These are phyloP conservation scores for Cinara cedri DNA, from an alignment of 2,888 invertebrate genomes.

Conservation along the genomic window DNA sequence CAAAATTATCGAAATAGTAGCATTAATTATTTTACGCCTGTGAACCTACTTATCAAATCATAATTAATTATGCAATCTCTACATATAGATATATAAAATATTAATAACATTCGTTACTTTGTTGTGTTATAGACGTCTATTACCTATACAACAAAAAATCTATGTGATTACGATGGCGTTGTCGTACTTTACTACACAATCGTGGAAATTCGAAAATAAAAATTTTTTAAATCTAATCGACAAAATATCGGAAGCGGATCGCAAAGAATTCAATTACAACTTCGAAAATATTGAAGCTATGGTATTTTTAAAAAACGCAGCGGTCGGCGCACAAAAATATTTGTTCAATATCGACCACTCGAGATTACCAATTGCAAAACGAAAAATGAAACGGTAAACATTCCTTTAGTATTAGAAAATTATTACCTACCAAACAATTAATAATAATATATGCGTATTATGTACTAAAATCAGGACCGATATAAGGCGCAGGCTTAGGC, in stretches of 20 bases:
- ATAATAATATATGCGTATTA: no score
- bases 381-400: slow-evolving; percentile 66
- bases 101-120: slow-evolving; percentile 45
- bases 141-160: slow-evolving; percentile 80
- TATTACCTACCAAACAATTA: no score
- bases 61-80: no score
- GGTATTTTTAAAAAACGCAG: slow-evolving; percentile 63
- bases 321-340: slow-evolving; percentile 71
- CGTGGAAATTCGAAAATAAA: slow-evolving; percentile 78
- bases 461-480: no score
- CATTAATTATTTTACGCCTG: no score
- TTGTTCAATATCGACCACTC: slow-evolving; percentile 72
- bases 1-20: no score
- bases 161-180: slow-evolving; percentile 77
- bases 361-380: slow-evolving; percentile 67
- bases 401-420: not conserved
- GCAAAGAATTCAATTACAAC: slow-evolving; percentile 69
- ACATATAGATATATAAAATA: no score
- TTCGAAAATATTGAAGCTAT: slow-evolving; percentile 65
- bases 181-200: slow-evolving; percentile 74
- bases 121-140: slow-evolving; percentile 68
- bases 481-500: no score
- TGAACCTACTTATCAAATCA: no score
- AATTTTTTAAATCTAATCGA: slow-evolving; percentile 69
- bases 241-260: slow-evolving; percentile 65